Conservation (phyloP, 23 tunicate genomes). For the Diplosoma virens region DNA sequence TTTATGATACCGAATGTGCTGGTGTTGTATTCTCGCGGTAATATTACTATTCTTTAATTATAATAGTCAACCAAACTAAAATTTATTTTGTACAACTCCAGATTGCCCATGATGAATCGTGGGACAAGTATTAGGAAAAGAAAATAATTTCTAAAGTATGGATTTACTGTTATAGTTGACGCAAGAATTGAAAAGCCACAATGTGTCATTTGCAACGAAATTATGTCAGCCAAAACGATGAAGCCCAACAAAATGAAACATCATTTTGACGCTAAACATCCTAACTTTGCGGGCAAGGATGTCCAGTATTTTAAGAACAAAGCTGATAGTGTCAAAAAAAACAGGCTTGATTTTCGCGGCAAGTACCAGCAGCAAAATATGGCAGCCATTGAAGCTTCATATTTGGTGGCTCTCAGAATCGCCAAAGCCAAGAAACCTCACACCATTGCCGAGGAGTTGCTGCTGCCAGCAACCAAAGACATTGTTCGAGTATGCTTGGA, state of each 20-base stretch:
- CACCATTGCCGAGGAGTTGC: constrained; percentile 50
- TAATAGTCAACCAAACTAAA: too few species aligned
- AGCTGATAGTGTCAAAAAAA: constrained; percentile 35
- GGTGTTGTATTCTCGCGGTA: neutral
- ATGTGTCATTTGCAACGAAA: constrained; percentile 43
- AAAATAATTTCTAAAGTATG: constrained; percentile 28
- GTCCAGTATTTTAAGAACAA: constrained; percentile 42
- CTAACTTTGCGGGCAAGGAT: constrained; percentile 43
- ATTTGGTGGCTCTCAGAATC: constrained; percentile 33
- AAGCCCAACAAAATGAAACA: too few species aligned
- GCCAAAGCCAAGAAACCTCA: constrained; percentile 51
- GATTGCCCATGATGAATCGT: constrained; percentile 16
- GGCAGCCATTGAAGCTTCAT: constrained; percentile 44
- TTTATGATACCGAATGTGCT: too few species aligned
- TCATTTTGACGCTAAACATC: constrained; percentile 39
- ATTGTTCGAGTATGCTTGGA: constrained; percentile 18
- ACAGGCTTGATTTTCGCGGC: constrained; percentile 49
- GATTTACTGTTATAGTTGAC: constrained; percentile 24
- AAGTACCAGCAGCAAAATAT: constrained; percentile 49
- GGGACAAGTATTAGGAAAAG: constrained; percentile 22
- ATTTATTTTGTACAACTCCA: constrained; percentile 11
- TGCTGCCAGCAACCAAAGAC: constrained; percentile 53
- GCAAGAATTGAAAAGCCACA: too few species aligned
- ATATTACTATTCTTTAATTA: neutral
- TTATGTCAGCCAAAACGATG: constrained; percentile 46